phyloP scores from a whole-genome alignment of 2,113 vertebrate species.

The Serranochromis macrocephalus region DNA sequence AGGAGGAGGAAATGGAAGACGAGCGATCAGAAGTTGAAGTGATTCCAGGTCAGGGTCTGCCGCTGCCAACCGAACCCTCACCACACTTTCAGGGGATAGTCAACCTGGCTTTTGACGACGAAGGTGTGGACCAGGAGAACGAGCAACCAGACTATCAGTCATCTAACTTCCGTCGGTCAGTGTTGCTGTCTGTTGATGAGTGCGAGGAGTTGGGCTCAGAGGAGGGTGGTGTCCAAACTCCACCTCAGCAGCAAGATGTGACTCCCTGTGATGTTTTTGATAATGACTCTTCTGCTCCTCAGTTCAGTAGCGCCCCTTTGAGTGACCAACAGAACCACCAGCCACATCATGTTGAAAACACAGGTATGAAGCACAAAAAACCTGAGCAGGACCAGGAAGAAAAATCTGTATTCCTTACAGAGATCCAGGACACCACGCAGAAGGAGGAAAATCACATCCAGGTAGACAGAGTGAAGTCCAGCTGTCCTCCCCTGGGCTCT shows the following conservation, averaged over 20 bases:
- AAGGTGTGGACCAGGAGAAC: constrained; percentile 78
- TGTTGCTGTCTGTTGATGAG: constrained; percentile 94
- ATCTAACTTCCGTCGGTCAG: constrained; percentile 85
- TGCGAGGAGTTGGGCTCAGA: constrained; percentile 95
- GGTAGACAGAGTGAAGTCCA: background rate
- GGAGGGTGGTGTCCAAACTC: constrained; percentile 74
- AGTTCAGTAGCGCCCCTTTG: constrained; percentile 15
- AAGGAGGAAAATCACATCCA: background rate
- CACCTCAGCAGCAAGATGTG: constrained; percentile 48
- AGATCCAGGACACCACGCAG: constrained; percentile 12
- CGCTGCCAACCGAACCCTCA: constrained; percentile 57
- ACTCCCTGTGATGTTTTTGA: constrained; percentile 87
- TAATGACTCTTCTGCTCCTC: constrained; percentile 56
- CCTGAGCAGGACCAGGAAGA: background rate
- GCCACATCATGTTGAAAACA: background rate
- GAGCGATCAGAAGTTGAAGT: constrained; percentile 77
- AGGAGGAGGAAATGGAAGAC: constrained; percentile 85
- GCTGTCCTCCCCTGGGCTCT: background rate
- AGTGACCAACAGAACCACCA: constrained; percentile 38
- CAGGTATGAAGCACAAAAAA: background rate
- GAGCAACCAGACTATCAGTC: constrained; percentile 71
- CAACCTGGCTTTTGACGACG: constrained; percentile 93
- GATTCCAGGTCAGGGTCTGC: constrained; percentile 45
- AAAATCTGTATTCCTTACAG: constrained; percentile 44
- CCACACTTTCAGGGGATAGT: constrained; percentile 87